A percentile compares a stretch with the other conserved stretches of the same genome.
These are phyloP conservation scores for Cremastinae sp. DNA, from an alignment of 2,888 invertebrate genomes.

Conservation along the genomic window DNA sequence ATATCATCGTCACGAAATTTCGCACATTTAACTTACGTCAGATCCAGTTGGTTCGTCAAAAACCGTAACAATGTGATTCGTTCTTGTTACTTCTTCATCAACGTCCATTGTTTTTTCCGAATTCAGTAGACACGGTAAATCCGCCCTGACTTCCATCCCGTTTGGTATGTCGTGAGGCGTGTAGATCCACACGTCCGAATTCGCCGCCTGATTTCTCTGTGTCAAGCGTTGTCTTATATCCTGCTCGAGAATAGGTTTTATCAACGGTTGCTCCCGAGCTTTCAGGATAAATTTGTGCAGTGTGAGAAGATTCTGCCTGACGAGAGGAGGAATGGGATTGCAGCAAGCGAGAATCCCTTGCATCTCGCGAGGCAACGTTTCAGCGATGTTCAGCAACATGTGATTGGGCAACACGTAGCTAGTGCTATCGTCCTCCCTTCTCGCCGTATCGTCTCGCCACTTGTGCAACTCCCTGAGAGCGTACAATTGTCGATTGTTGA, in stretches of 20 bases:
- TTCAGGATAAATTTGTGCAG: constrained; percentile 86
- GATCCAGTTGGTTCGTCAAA: constrained; percentile 71
- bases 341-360: constrained; percentile 97
- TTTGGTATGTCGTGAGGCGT: constrained; percentile 74
- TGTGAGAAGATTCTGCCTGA: constrained; percentile 83
- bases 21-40: constrained; percentile 65
- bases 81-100: constrained; percentile 40
- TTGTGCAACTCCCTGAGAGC: constrained; percentile 90
- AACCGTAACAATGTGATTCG: constrained; percentile 67
- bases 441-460: constrained; percentile 94
- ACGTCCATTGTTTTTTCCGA: not conserved
- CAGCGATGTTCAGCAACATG: constrained; percentile 95
- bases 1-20: not conserved
- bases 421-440: constrained; percentile 94
- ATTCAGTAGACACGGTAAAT: constrained; percentile 76
- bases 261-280: constrained; percentile 86
- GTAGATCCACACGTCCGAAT: constrained; percentile 71
- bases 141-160: constrained; percentile 71
- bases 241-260: constrained; percentile 79
- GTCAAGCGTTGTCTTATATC: constrained; percentile 73
- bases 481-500: constrained; percentile 91
- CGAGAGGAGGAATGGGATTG: constrained; percentile 93
- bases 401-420: constrained; percentile 97
- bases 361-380: constrained; percentile 93
- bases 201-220: constrained; percentile 68